These are phyloP conservation scores for Hydropsyche tenuis DNA, from an alignment of 1,140 invertebrate genomes.

Conservation along the genomic window DNA sequence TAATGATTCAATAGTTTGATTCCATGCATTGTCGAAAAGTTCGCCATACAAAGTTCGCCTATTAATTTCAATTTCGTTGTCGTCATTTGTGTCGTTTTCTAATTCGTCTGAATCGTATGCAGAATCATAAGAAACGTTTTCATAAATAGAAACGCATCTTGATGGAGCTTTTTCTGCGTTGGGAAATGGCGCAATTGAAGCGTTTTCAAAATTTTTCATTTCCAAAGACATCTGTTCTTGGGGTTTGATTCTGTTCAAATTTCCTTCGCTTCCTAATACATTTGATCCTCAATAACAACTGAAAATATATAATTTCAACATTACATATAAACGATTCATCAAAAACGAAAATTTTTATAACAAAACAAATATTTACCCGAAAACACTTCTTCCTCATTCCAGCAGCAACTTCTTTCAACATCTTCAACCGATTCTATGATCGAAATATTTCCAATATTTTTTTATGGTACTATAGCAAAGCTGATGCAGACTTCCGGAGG, in stretches of 20 bases:
- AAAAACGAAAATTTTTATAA: not conserved
- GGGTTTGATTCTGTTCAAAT: constrained; percentile 15
- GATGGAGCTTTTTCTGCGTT: not conserved
- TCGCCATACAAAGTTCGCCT: constrained; percentile 22
- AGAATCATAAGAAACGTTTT: constrained; percentile 48
- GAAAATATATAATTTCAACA: no score
- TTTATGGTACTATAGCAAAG: no score
- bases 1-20: constrained; percentile 47
- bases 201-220: not conserved
- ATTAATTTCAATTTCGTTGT: not conserved
- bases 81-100: constrained; percentile 18
- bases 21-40: constrained; percentile 47
- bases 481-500: no score
- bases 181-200: constrained; percentile 41
- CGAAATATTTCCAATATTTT: no score
- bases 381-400: not conserved
- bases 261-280: no score
- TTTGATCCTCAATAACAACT: not conserved
- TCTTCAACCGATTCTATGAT: no score
- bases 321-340: no score
- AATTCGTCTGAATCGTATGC: constrained; percentile 47
- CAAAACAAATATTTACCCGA: not conserved
- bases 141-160: constrained; percentile 42
- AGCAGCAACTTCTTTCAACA: no score
- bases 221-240: not conserved